Evolutionary conservation across 2,888 invertebrate genomes (phyloP).

Genomic region (Drosophila robusta): DNA sequence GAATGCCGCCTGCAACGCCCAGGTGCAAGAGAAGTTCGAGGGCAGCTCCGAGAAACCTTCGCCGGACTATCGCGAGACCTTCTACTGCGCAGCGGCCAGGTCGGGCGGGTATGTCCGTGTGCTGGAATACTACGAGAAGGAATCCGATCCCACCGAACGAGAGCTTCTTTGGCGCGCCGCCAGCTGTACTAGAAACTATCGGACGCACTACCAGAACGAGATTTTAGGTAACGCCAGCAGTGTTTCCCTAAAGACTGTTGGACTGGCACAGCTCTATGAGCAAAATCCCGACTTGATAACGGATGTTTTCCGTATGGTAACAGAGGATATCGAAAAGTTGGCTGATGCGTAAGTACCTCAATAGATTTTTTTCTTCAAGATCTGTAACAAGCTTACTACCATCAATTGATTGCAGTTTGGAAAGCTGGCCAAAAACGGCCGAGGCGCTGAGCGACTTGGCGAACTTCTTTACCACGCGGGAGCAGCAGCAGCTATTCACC

Average conservation of each 20-base stretch:
- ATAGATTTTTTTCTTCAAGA: background rate
- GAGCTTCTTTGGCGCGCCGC: slow-evolving; percentile 88
- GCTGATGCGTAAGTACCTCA: slow-evolving; percentile 62
- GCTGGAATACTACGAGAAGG: slow-evolving; percentile 58
- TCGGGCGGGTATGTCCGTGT: slow-evolving; percentile 28
- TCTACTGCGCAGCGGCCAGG: slow-evolving; percentile 68
- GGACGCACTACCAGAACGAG: slow-evolving; percentile 86
- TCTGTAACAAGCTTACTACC: background rate
- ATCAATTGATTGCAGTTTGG: slow-evolving; percentile 55
- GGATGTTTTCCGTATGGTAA: slow-evolving; percentile 64
- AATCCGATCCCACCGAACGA: slow-evolving; percentile 88
- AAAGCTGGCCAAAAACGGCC: slow-evolving; percentile 69
- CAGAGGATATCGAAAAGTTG: slow-evolving; percentile 49
- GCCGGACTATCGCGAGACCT: slow-evolving; percentile 72
- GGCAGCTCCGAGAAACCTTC: slow-evolving; percentile 26
- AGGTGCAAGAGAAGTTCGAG: slow-evolving; percentile 75
- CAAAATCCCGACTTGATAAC: slow-evolving; percentile 85
- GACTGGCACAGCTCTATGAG: slow-evolving; percentile 85
- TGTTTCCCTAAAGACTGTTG: slow-evolving; percentile 54
- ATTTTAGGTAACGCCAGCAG: slow-evolving; percentile 82
- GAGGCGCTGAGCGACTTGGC: slow-evolving; percentile 62
- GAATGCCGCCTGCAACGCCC: slow-evolving; percentile 86
- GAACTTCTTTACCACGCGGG: slow-evolving; percentile 67
- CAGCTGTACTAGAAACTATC: slow-evolving; percentile 88
- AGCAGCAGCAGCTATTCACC: slow-evolving; percentile 58